phyloP scores from a whole-genome alignment of 2,888 invertebrate genomes.

The Pristionchus maxplancki region DNA sequence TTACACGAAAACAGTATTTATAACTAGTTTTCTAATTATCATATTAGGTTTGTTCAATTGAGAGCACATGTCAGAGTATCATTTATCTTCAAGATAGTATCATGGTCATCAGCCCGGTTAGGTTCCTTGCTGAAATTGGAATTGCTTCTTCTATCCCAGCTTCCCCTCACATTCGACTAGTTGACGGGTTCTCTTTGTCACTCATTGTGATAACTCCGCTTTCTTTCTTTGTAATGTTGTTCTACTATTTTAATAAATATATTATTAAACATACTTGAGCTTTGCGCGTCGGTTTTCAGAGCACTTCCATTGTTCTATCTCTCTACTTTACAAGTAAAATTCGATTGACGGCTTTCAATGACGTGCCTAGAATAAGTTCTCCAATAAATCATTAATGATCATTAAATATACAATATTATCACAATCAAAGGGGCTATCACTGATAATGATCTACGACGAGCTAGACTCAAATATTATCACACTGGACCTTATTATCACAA shows the following conservation, averaged over 20 bases:
- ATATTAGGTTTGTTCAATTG: slow-evolving; percentile 25
- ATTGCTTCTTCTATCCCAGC: not conserved
- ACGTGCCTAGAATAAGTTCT: no score
- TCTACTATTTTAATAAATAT: not conserved
- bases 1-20: slow-evolving; percentile 13
- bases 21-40: not conserved
- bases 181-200: not conserved
- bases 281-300: no score
- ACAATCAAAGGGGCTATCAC: no score
- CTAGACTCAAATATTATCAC: no score
- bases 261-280: not conserved
- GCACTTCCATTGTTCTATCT: no score
- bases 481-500: no score
- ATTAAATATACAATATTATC: no score
- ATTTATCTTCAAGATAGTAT: not conserved
- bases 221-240: not conserved
- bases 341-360: no score
- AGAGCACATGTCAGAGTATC: slow-evolving; percentile 21
- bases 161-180: not conserved
- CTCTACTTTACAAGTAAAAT: no score
- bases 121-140: not conserved
- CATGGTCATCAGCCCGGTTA: not conserved
- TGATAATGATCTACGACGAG: no score
- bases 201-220: slow-evolving; percentile 24
- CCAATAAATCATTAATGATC: no score